A percentile compares a stretch with the other conserved stretches of the same genome.
These are phyloP conservation scores for Salvator merianae DNA, from an alignment of 2,113 vertebrate genomes.

Conservation along the genomic window DNA sequence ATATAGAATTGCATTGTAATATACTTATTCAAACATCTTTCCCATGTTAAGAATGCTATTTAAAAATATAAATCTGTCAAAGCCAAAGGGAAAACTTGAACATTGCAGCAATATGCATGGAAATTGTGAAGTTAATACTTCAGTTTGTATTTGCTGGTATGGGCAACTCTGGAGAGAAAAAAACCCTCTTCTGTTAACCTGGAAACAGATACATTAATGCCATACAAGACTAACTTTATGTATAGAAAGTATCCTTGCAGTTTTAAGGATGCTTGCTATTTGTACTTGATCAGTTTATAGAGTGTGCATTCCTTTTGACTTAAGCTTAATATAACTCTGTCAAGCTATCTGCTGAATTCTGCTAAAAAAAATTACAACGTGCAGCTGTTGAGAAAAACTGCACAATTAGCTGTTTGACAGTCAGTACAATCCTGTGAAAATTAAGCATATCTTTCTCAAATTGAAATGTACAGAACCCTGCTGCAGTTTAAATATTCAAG, in stretches of 20 bases:
- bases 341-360: conserved; percentile 42
- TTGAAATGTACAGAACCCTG: conserved; percentile 39
- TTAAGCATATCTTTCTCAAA: conserved; percentile 42
- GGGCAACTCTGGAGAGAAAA: conserved; percentile 31
- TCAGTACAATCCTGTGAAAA: conserved; percentile 45
- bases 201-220: conserved; percentile 26
- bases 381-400: conserved; percentile 73
- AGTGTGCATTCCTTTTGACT: conserved; percentile 59
- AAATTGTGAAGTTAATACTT: conserved; percentile 38
- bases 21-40: conserved; percentile 45
- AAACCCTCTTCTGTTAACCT: conserved; percentile 6
- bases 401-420: conserved; percentile 68
- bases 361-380: conserved; percentile 60
- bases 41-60: conserved; percentile 47
- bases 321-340: conserved; percentile 43
- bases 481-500: conserved; percentile 11
- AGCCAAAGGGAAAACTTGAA: conserved; percentile 40
- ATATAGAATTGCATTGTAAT: conserved; percentile 66
- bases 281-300: conserved; percentile 52
- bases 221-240: conserved; percentile 21
- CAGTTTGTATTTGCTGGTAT: conserved; percentile 35
- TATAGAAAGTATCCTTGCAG: conserved; percentile 48
- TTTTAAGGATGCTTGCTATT: conserved; percentile 51
- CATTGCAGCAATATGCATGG: conserved; percentile 11
- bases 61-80: conserved; percentile 60